phyloP scores from a whole-genome alignment of 2,797 vertebrate species.

The Tolypeutes matacus region DNA sequence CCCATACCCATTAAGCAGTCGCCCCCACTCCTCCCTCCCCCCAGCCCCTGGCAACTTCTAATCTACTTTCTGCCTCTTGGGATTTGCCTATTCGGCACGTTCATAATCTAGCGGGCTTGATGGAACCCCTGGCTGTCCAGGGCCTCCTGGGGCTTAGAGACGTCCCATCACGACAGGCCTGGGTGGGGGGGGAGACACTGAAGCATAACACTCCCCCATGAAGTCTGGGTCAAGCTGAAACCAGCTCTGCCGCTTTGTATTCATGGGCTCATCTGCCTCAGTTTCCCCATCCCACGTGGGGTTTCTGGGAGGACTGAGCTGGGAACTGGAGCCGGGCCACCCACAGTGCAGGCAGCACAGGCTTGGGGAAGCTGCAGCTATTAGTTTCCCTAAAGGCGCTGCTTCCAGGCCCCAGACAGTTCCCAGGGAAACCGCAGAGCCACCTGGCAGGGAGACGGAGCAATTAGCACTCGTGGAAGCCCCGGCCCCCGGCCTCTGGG shows the following conservation, averaged over 20 bases:
- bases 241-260: background rate
- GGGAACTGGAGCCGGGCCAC: background rate
- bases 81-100: no score
- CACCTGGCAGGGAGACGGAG: background rate
- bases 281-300: background rate
- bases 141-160: background rate
- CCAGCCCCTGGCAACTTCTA: no score
- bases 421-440: background rate
- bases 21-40: no score
- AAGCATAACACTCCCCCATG: background rate
- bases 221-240: background rate
- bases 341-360: background rate
- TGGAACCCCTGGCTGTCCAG: no score
- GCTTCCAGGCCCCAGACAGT: background rate
- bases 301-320: background rate
- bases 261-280: background rate
- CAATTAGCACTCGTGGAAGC: background rate
- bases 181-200: rapidly evolving
- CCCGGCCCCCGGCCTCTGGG: rapidly evolving
- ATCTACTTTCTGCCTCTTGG: no score
- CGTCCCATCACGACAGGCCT: rapidly evolving
- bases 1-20: no score
- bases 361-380: background rate
- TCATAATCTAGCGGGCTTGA: no score
- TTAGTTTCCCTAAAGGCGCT: background rate